Base-by-base conservation (phyloP, 2,797 vertebrate genomes). In the Morus bassanus region DNA sequence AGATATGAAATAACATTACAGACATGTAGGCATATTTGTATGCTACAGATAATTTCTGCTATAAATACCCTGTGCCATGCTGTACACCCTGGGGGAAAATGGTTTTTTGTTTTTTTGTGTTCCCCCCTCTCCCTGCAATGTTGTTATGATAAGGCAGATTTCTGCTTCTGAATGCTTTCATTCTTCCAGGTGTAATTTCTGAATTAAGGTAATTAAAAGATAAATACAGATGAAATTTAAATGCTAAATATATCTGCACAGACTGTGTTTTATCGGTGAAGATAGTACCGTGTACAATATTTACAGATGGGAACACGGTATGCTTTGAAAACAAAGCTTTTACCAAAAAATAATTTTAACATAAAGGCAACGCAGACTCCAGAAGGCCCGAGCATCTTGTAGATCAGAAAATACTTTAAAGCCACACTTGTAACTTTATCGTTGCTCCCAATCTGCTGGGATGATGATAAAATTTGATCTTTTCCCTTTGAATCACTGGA, bases 321-420 rank as follows among this genome's bases (percentile, higher is more conserved):
- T 78, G 61, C 69, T 92, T 85, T 57, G n/a, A 92, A 91, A 96
- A 94, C 54, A 89, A 93, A 95, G 65, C 16, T 78, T 78, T 72
- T 17, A 64, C 33, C 31, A 64, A 94, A 91, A 82, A 57, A 33
- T 13, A 27, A 78, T 21, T 78, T 35, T 23, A 86, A 77, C 15
- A 19, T 41, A 82, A 88, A 88, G 41, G 33, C 59, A 94, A 91
- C 43, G 10, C 75, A 73, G 85, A 91, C 51, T 89, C 72, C 64
- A 85, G 72, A 83, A 88, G 56, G 83, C 76, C 76, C 0, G 1
- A 85, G 35, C 39, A 86, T 56, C 90, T 86, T 70, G 76, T 83
- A 86, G 90, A 85, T 19, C 56, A 77, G 39, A 46, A 78, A 89
- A 75, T 16, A 64, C 19, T 78, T 87, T 1, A 68, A 33, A 85